Evolutionary conservation across 2,888 invertebrate species (phyloP), one percentile per base, ranked within the genome.

Genomic region (Leucophora obtusa): DNA sequence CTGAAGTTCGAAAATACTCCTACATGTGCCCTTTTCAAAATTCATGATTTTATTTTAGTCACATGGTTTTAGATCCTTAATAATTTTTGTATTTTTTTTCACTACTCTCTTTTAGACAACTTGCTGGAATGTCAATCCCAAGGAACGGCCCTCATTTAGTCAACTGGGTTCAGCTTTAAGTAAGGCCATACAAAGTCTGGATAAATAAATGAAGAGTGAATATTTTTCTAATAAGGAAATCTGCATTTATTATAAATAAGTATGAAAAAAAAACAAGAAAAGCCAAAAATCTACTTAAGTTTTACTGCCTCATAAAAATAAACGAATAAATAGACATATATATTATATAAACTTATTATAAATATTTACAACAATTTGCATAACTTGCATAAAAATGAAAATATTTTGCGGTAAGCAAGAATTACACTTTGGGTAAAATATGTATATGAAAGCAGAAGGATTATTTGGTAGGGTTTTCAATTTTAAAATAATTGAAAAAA

Each of bases 111-210:
- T 60, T 69, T 76, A 90, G 90, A 82, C 85, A 66, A 85, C 89
- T 58, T 91, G 91, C 83, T 91, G 90, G 90, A 87, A 85, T 72
- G 66, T 82, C 47, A 88, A 89, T 84, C 89, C 90, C 79, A 90
- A 89, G 79, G 90, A 91, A 78, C 87, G 91, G 77, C 90, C 91
- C 35, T 90, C 90, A 68, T 90, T 90, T 83, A 90, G 89, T 84
- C 90, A 90, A 82, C 84, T 90, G 71, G 89, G 89, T 65, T 85
- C 90, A 63, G 90, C 90, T 38, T 86, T 90, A 43, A 90, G 89
- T 84, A 90, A 90, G 86, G 89, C 90, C 79, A 90, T 90, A 86
- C 88, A 88, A 89, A 85, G 77, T 77, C 66, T 81, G 69, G 81
- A 81, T 59, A 81, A 81, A 74, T 81, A 77, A 81, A 74, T 81